Evolutionary conservation across 2,888 invertebrate genomes (phyloP), one percentile per base, ranked within the genome.

Genomic region (Alitta virens): DNA sequence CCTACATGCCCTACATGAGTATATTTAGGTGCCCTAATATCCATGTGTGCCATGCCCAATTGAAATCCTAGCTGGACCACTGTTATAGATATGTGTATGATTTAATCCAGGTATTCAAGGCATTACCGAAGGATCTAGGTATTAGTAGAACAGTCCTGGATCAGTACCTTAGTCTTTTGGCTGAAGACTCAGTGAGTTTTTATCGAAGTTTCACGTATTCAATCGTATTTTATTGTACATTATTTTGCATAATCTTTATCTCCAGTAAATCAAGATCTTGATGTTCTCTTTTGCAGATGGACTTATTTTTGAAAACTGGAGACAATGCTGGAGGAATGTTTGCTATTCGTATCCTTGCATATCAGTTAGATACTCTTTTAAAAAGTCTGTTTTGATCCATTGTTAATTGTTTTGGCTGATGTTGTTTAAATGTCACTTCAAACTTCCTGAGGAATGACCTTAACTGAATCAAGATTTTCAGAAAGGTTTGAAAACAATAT

Each of bases 281-380:
- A 12, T 40, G 12, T 40, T 42, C 33, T 65, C 49, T 53, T 33
- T 69, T 69, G 33, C 75, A 80, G 80, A 68, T 70, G 42, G 65
- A 71, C 24, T 89, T 94, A 78, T 85, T 96, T 3, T 85, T 86
- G 3, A 88, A 88, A 77, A 84, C 86, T 18, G 92, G 91, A 1
- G 93, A 92, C 71, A 89, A 91, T 67, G 88, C 90, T 55, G 92
- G 92, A 55, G 95, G 95, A 0, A 90, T 91, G 74, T 92, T 88
- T 81, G 85, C 86, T 52, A 88, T 96, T 63, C 88, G 90, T 75
- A 85, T 75, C 76, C 74, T 77, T 77, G 9, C 9, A n/a, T n/a
- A n/a, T n/a, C n/a, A n/a, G n/a, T n/a, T n/a, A n/a, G n/a, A n/a
- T n/a, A n/a, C n/a, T n/a, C n/a, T n/a, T n/a, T n/a, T n/a, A n/a